Evolutionary conservation across 1,140 invertebrate species (phyloP), one percentile per base, ranked within the genome.

Genomic region (Tribolium madens): DNA sequence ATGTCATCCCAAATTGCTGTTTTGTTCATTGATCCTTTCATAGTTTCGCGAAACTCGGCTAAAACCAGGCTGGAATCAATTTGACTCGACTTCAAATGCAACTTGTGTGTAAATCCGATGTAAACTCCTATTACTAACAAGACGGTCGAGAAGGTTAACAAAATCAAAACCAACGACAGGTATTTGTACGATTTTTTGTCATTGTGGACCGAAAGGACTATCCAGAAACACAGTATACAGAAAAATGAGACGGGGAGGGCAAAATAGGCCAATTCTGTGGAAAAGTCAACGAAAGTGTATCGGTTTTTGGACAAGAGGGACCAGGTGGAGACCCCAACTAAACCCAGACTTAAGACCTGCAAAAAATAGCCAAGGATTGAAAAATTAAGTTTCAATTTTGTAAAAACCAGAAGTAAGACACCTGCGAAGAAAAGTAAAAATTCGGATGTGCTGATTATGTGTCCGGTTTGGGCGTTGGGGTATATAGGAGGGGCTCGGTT

Each of bases 1-100:
- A 78, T 73, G 1, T 46, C 53, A 53, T 80, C 74, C 46, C 57
- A 64, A 31, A 64, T 33, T 26, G 10, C 31, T 1, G 14, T 57
- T n/a, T 21, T 57, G 3, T 31, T 33, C 57, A 64, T 33, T 26
- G 57, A 64, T 33, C 26, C 21, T 33, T 14, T 31, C 21, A 64
- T 3, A 33, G 18, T 64, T n/a, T 14, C 26, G 10, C 57, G 10
- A 12, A 64, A 33, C 13, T 64, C 26, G 0, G 3, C 12, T n/a
- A 64, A 13, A 10, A 64, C 57, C 10, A 26, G 26, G n/a, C 26
- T 64, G 10, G n/a, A 13, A 12, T 64, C 57, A 33, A 64, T 33
- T 6, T 64, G 21, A 26, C 10, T 64, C 9, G 10, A 12, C 0
- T 64, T 64, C 57, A 64, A 18, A n/a, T 64, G 7, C 26, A 64